phyloP scores from a whole-genome alignment of 2,797 vertebrate species.

The Centroberyx gerrardi region DNA sequence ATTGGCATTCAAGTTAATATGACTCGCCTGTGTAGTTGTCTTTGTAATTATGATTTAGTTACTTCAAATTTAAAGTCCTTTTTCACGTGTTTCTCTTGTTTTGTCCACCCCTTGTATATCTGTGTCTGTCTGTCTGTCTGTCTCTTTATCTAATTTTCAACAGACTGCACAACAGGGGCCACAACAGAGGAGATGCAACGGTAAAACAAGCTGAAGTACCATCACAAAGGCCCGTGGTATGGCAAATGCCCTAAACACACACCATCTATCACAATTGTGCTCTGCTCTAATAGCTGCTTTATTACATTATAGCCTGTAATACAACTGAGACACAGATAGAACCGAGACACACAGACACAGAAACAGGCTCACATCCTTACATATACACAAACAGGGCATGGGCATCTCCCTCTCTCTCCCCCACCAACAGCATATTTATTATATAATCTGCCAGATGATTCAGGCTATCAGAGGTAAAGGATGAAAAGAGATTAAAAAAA shows the following conservation, averaged over 20 bases:
- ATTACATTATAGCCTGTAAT: conserved; percentile 64
- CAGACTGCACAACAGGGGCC: conserved; percentile 2
- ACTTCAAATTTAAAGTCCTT: not conserved
- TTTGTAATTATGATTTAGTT: not conserved
- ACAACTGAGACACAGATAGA: conserved; percentile 43
- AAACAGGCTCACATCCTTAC: conserved; percentile 42
- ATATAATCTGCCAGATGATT: conserved; percentile 70
- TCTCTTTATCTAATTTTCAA: conserved; percentile 1
- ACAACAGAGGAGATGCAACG: conserved; percentile 45
- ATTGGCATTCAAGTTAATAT: not conserved
- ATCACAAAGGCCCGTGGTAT: conserved; percentile 23
- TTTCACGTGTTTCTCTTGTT: conserved; percentile 9
- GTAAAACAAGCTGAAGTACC: conserved; percentile 32
- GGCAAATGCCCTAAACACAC: conserved; percentile 49
- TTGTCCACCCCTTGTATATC: conserved; percentile 12
- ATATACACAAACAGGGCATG: conserved; percentile 47
- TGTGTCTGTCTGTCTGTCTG: conserved; percentile 14
- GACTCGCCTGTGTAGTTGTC: not conserved
- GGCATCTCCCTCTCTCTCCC: conserved; percentile 14
- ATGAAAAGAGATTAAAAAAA: conserved; percentile 12
- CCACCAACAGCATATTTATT: conserved; percentile 62
- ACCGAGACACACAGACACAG: conserved; percentile 38
- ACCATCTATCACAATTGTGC: conserved; percentile 43
- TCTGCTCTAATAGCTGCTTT: conserved; percentile 55
- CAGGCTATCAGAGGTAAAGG: conserved; percentile 49